Conservation (phyloP, 2,888 invertebrate species). For the Slavum lentiscoides region DNA sequence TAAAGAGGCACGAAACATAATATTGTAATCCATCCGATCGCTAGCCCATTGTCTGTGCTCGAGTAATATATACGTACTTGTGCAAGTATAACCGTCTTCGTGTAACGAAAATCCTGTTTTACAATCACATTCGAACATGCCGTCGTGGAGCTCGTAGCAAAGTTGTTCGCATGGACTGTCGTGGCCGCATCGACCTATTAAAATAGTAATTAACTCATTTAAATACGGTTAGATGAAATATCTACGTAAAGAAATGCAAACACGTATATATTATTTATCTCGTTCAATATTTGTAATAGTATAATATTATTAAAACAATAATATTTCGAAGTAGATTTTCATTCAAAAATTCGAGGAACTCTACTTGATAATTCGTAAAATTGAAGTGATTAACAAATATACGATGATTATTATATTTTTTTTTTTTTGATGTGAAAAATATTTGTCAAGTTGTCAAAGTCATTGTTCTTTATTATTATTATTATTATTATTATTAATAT, state of each 20-base stretch:
- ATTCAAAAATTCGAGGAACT: no score
- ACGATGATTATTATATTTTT: no score
- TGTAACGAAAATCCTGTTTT: conserved; percentile 79
- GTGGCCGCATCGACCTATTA: conserved; percentile 81
- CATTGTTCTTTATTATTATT: no score
- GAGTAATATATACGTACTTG: conserved; percentile 67
- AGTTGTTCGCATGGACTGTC: conserved; percentile 89
- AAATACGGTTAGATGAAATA: no score
- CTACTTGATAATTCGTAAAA: no score
- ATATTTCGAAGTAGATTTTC: neutral
- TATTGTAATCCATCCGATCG: neutral
- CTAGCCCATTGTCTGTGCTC: neutral
- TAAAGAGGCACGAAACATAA: neutral
- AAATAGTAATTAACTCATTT: conserved; percentile 54
- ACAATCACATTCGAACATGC: conserved; percentile 91
- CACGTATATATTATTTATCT: neutral
- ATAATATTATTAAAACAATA: neutral
- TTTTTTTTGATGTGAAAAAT: no score
- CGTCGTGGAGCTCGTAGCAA: conserved; percentile 88
- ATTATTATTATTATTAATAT: no score
- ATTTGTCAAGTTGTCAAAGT: no score
- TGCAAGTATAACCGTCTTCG: conserved; percentile 88
- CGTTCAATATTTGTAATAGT: neutral
- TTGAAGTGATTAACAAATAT: no score
- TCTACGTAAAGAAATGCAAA: neutral